Conservation (phyloP, 2,888 invertebrate species). For the Nomada ruficornis region DNA sequence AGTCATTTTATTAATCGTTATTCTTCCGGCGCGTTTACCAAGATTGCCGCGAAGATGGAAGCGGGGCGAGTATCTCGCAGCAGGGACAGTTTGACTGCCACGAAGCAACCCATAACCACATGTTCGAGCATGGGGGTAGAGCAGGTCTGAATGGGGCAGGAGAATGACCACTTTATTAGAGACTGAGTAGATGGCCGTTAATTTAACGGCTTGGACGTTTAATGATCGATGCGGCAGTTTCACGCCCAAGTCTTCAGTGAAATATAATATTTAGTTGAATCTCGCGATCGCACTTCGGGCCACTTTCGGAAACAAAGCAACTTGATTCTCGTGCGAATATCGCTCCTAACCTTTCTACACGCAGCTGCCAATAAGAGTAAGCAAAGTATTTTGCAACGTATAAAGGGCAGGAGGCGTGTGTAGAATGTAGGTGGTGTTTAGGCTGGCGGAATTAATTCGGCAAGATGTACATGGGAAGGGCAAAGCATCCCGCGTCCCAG, state of each 20-base stretch:
- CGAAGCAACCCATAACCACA: not conserved
- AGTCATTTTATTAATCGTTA: not conserved
- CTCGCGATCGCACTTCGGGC: too few relatives aligned
- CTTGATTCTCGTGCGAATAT: not conserved
- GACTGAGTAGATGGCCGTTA: slow-evolving; percentile 74
- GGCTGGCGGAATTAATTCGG: slow-evolving; percentile 61
- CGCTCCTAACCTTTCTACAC: too few relatives aligned
- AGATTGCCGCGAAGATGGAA: slow-evolving; percentile 2
- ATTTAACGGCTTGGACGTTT: slow-evolving; percentile 78
- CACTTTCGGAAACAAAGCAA: too few relatives aligned
- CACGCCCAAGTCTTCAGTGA: slow-evolving; percentile 56
- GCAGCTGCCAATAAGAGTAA: not conserved
- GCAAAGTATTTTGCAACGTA: too few relatives aligned
- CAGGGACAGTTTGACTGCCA: not conserved
- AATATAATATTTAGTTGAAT: slow-evolving; percentile 20
- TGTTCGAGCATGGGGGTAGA: slow-evolving; percentile 9
- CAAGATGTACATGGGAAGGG: slow-evolving; percentile 39
- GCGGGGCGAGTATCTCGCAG: not conserved
- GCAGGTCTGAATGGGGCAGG: slow-evolving; percentile 22
- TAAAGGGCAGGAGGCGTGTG: not conserved
- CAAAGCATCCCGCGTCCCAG: slow-evolving; percentile 66
- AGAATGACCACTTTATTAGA: slow-evolving; percentile 77
- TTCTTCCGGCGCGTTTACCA: not conserved
- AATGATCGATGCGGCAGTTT: slow-evolving; percentile 79
- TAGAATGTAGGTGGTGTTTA: slow-evolving; percentile 41